Evolutionary conservation across 1,140 invertebrate species (phyloP), one percentile per base, ranked within the genome.

Genomic region (Diorhabda carinulata): DNA sequence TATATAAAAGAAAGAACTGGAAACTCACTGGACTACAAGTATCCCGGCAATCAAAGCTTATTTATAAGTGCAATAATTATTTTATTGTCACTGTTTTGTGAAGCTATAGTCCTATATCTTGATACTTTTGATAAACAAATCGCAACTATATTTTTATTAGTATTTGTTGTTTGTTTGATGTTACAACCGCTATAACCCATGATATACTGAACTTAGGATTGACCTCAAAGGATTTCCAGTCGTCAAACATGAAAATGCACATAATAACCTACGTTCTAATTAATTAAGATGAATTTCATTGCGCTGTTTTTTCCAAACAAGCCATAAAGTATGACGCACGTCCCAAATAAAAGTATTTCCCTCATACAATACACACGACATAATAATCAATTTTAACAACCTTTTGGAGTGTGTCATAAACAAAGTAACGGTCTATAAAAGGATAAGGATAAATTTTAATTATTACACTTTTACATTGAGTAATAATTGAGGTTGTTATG

Each of bases 321-420:
- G 63, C 45, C 43, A 64, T 64, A 57, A 64, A 64, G 45, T 57
- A 64, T 64, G 52, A 64, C 47, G 63, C 45, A 25, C 25, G 43
- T 43, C 10, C 63, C 52, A 44, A 67, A 67, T 67, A 67, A 67
- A 67, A 67, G 10, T 60, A 44, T 60, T n/a, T 47, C 65, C 64
- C 58, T 43, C 52, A 56, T 8, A 67, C 65, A 67, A 45, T 67
- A 59, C 44, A 67, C 57, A 60, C 41, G 52, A 67, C 65, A 67
- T 67, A 43, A 67, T 67, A 67, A 67, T 67, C 65, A 67, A 67
- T 67, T 67, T 67, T 67, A 67, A 67, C 57, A 43, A 59, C 65
- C 41, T 67, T 67, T 42, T 60, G 40, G 43, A 67, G 65, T 60
- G 60, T 47, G 43, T 56, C 57, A 67, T 67, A 67, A 67, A 67